These are phyloP conservation scores for Oxytorus armatus DNA, from an alignment of 2,888 invertebrate species.

Conservation along the genomic window DNA sequence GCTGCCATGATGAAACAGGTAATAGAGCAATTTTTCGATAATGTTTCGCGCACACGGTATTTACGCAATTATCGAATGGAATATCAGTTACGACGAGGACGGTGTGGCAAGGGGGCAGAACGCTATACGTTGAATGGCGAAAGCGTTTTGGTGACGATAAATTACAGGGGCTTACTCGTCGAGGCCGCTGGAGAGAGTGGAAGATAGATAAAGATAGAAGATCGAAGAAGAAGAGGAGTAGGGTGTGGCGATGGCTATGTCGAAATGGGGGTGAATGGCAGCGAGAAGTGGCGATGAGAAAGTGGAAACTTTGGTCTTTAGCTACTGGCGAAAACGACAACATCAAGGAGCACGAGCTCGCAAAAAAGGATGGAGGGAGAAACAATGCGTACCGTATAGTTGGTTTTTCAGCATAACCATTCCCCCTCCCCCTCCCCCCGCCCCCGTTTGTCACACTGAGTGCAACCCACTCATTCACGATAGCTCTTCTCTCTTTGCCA, in stretches of 20 bases:
- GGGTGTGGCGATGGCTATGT: slow-evolving; percentile 1
- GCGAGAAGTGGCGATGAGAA: slow-evolving; percentile 45
- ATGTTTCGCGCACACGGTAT: background rate
- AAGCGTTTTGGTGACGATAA: slow-evolving; percentile 53
- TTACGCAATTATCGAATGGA: slow-evolving; percentile 24
- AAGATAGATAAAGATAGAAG: slow-evolving; percentile 1
- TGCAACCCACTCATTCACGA: slow-evolving; percentile 52
- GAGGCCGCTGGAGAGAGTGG: background rate
- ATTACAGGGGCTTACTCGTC: slow-evolving; percentile 50
- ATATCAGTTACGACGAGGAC: slow-evolving; percentile 14
- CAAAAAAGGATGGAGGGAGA: slow-evolving; percentile 1
- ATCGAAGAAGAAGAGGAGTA: background rate
- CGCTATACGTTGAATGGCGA: slow-evolving; percentile 35
- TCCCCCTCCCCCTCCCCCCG: background rate
- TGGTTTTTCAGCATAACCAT: slow-evolving; percentile 52
- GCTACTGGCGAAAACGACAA: slow-evolving; percentile 57
- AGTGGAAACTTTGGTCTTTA: slow-evolving; percentile 61
- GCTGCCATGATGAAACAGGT: background rate
- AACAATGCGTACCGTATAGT: slow-evolving; percentile 37
- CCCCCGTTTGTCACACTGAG: slow-evolving; percentile 26
- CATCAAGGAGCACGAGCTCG: slow-evolving; percentile 24
- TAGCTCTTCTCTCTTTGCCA: slow-evolving; percentile 38
- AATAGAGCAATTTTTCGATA: slow-evolving; percentile 1
- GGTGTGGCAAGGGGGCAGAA: background rate
- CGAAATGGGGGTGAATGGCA: slow-evolving; percentile 7